A percentile compares a stretch with the other conserved stretches of the same genome.
phyloP scores from a whole-genome alignment of 2,113 vertebrate genomes.

The Protomyctophum bolini region DNA sequence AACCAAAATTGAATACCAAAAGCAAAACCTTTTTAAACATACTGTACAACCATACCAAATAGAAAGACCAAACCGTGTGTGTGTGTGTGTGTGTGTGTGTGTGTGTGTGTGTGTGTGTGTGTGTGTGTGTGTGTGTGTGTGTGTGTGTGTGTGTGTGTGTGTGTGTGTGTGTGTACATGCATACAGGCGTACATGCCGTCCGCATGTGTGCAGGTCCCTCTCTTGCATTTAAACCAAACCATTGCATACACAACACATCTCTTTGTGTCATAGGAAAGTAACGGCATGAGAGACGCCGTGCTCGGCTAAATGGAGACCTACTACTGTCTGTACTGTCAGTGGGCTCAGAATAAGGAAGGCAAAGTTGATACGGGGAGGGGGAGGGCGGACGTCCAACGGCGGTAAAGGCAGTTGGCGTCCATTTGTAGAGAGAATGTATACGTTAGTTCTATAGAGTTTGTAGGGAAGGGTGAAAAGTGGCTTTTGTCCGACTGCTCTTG shows the following conservation, averaged over 20 bases:
- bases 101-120: constrained; percentile 14
- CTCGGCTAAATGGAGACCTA: constrained; percentile 12
- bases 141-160: constrained; percentile 6
- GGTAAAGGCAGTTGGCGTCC: constrained; percentile 50
- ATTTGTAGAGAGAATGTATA: constrained; percentile 78
- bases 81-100: constrained; percentile 21
- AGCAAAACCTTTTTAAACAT: constrained; percentile 65
- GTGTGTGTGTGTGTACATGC: constrained; percentile 8
- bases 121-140: neutral
- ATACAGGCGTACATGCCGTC: too few relatives aligned
- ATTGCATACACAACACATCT: constrained; percentile 27
- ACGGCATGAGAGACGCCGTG: neutral
- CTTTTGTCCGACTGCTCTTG: constrained; percentile 70
- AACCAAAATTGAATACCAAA: constrained; percentile 77
- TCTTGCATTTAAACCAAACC: constrained; percentile 63
- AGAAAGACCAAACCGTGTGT: constrained; percentile 70
- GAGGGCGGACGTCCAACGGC: constrained; percentile 29
- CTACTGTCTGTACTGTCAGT: constrained; percentile 7
- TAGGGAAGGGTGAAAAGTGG: constrained; percentile 61
- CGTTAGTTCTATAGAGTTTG: constrained; percentile 79
- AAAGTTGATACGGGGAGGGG: constrained; percentile 38
- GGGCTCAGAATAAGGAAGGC: constrained; percentile 33
- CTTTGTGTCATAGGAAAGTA: constrained; percentile 31
- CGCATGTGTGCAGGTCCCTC: constrained; percentile 32
- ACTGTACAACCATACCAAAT: constrained; percentile 74